Conservation (phyloP, 1,140 invertebrate genomes). For the Anthonomus grandis region DNA sequence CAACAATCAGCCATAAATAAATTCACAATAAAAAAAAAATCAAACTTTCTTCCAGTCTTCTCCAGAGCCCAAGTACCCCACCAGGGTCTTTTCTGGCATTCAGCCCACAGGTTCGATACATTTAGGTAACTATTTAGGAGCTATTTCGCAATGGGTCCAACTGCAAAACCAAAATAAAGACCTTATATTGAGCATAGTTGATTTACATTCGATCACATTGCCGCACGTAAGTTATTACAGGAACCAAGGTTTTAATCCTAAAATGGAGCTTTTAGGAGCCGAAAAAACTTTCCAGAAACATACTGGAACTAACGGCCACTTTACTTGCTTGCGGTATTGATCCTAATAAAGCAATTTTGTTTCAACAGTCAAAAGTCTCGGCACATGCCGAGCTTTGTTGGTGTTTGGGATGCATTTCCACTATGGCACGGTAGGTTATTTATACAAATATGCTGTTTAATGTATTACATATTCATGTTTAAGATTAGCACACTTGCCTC, state of each 20-base stretch:
- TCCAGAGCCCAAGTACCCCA: conserved; percentile 45
- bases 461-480: conserved; percentile 22
- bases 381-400: conserved; percentile 87
- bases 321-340: conserved; percentile 91
- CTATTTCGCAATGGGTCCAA: conserved; percentile 80
- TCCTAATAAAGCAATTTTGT: conserved; percentile 76
- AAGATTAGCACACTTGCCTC: conserved; percentile 78
- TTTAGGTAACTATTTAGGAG: conserved; percentile 96
- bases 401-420: conserved; percentile 82
- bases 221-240: conserved; percentile 65
- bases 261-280: conserved; percentile 58
- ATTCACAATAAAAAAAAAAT: too few species aligned
- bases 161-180: conserved; percentile 72
- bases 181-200: conserved; percentile 84
- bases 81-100: conserved; percentile 84
- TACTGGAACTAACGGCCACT: conserved; percentile 75
- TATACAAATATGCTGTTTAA: neutral
- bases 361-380: conserved; percentile 83
- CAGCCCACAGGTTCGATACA: conserved; percentile 94
- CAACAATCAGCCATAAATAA: too few species aligned
- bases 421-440: conserved; percentile 61
- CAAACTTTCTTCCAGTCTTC: too few species aligned
- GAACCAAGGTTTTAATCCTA: neutral
- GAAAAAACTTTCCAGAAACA: conserved; percentile 63
- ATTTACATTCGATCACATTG: conserved; percentile 92